Percentiles rank a stretch among this genome's conserved stretches.
phyloP scores from a whole-genome alignment of 2,113 vertebrate genomes.

The Ciconia stormi region DNA sequence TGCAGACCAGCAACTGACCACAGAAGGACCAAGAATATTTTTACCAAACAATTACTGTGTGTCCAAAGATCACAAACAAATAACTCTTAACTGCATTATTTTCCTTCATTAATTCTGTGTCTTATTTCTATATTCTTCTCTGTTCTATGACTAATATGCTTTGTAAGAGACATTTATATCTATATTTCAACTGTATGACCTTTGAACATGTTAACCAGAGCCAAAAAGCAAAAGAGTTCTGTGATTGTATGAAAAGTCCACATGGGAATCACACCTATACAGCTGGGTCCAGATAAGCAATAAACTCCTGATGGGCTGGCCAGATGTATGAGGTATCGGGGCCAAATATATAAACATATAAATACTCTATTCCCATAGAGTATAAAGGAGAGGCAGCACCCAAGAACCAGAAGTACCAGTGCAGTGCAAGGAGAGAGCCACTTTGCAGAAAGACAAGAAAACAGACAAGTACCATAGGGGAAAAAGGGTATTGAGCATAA shows the following conservation, averaged over 20 bases:
- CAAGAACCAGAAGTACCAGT: background rate
- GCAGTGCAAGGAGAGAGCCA: background rate
- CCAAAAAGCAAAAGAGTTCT: background rate
- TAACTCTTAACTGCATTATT: background rate
- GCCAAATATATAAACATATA: background rate
- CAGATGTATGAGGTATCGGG: background rate
- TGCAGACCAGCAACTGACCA: background rate
- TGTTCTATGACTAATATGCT: background rate
- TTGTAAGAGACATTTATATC: background rate
- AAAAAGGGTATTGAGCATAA: background rate
- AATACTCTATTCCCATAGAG: background rate
- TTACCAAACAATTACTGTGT: background rate
- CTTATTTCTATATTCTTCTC: background rate
- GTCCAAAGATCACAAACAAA: background rate
- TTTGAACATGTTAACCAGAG: background rate
- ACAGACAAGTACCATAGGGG: background rate
- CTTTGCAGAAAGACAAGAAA: background rate
- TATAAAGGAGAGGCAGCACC: background rate
- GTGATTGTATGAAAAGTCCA: background rate
- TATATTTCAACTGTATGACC: background rate
- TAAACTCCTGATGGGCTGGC: background rate
- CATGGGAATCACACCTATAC: background rate
- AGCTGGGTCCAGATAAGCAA: background rate
- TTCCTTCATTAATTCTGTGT: background rate
- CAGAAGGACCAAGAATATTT: background rate